Conservation (phyloP, 2,113 vertebrate genomes). For the Pterocles gutturalis region DNA sequence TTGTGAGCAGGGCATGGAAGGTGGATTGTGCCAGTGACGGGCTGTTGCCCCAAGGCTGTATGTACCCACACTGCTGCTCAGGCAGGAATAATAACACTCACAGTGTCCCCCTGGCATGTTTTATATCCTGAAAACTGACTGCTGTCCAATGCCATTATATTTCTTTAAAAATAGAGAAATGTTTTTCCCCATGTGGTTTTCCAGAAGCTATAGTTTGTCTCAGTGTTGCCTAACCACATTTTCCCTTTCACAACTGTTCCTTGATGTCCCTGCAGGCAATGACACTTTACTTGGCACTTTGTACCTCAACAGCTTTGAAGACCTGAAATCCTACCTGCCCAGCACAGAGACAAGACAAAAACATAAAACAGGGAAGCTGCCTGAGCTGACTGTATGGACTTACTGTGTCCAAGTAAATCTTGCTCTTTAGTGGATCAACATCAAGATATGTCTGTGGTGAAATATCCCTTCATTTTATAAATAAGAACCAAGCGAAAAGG, state of each 20-base stretch:
- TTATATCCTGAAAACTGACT: background rate
- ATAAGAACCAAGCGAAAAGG: background rate
- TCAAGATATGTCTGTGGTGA: background rate
- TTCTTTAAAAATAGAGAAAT: background rate
- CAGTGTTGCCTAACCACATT: background rate
- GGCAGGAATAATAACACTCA: background rate
- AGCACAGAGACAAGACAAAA: background rate
- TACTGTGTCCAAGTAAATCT: background rate
- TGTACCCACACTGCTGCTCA: background rate
- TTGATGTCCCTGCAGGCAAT: background rate
- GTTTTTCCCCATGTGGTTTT: fast-evolving
- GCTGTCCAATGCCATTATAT: background rate
- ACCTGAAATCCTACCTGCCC: background rate
- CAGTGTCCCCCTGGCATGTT: fast-evolving
- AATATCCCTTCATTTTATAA: background rate
- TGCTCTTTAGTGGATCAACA: background rate
- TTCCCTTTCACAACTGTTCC: background rate
- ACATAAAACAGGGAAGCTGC: background rate
- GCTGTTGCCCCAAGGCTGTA: background rate
- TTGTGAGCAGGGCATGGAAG: background rate
- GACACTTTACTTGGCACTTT: background rate
- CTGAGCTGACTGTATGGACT: background rate
- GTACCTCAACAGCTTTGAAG: background rate
- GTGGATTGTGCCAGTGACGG: fast-evolving
- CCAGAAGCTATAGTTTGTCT: background rate